These are phyloP conservation scores for Agrotis segetum DNA, from an alignment of 2,888 invertebrate genomes.

Conservation along the genomic window DNA sequence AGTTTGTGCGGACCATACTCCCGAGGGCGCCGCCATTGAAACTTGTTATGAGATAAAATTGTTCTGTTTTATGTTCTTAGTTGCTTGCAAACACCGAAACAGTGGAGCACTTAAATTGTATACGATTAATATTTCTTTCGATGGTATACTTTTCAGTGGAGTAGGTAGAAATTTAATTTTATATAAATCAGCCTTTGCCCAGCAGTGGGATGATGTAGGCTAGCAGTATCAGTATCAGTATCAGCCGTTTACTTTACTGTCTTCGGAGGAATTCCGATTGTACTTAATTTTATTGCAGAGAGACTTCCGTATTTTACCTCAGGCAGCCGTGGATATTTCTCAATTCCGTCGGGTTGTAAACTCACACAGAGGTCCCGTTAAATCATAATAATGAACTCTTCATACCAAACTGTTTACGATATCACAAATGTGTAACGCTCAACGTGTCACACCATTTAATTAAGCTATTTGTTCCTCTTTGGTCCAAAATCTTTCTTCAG, in stretches of 20 bases:
- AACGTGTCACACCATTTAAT: not conserved
- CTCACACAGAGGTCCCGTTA: not conserved
- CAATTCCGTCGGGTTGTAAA: not conserved
- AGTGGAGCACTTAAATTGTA: constrained; percentile 37
- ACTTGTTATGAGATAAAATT: constrained; percentile 79
- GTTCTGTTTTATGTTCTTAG: constrained; percentile 72
- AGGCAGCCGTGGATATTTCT: not conserved
- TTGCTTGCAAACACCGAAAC: constrained; percentile 67
- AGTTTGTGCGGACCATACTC: constrained; percentile 74
- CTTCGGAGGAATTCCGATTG: too few species aligned
- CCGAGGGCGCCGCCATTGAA: constrained; percentile 76
- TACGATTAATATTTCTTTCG: constrained; percentile 17
- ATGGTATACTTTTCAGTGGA: too few species aligned
- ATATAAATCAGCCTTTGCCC: too few species aligned
- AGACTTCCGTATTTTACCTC: not conserved
- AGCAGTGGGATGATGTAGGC: too few species aligned
- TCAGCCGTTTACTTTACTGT: too few species aligned
- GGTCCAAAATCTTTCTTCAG: too few species aligned
- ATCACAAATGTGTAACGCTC: not conserved
- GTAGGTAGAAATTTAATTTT: too few species aligned
- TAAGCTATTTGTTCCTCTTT: not conserved
- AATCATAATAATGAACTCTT: not conserved
- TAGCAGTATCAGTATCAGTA: too few species aligned
- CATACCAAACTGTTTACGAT: not conserved
- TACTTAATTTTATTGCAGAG: too few species aligned